phyloP scores from a whole-genome alignment of 1,140 invertebrate genomes.

The Cotesia typhae region DNA sequence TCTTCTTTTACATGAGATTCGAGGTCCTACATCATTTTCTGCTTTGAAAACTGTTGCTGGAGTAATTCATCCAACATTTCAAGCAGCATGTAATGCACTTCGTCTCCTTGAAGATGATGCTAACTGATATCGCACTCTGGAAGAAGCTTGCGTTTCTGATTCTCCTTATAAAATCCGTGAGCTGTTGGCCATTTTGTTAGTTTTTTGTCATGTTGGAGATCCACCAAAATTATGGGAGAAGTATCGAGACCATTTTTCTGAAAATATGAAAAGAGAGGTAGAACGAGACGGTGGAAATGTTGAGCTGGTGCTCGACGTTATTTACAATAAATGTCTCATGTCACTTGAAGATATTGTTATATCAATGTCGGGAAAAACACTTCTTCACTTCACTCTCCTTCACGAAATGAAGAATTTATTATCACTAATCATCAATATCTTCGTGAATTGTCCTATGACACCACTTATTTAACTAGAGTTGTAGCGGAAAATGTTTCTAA shows the following conservation, averaged over 20 bases:
- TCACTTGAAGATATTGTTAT: conserved; percentile 15
- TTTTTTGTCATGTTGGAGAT: conserved; percentile 35
- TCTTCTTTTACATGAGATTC: conserved; percentile 54
- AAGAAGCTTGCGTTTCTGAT: conserved; percentile 31
- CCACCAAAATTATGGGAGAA: conserved; percentile 31
- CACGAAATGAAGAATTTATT: neutral
- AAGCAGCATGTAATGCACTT: conserved; percentile 48
- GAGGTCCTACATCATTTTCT: conserved; percentile 43
- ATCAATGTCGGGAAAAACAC: conserved; percentile 21
- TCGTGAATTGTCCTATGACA: neutral
- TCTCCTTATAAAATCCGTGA: conserved; percentile 28
- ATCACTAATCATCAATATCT: conserved; percentile 15
- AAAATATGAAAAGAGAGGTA: neutral
- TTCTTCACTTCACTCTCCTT: neutral
- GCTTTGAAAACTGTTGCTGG: conserved; percentile 55
- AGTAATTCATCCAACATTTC: conserved; percentile 45
- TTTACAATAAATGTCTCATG: conserved; percentile 17
- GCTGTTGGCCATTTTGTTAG: conserved; percentile 34
- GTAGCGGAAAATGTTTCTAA: conserved; percentile 31
- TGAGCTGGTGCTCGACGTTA: neutral
- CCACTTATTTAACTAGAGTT: neutral
- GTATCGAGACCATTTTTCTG: neutral
- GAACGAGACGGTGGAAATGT: conserved; percentile 7
- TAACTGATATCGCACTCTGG: conserved; percentile 44
- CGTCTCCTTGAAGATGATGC: conserved; percentile 53